phyloP scores from a whole-genome alignment of 2,797 vertebrate species.

The Telmatherina bonti region DNA sequence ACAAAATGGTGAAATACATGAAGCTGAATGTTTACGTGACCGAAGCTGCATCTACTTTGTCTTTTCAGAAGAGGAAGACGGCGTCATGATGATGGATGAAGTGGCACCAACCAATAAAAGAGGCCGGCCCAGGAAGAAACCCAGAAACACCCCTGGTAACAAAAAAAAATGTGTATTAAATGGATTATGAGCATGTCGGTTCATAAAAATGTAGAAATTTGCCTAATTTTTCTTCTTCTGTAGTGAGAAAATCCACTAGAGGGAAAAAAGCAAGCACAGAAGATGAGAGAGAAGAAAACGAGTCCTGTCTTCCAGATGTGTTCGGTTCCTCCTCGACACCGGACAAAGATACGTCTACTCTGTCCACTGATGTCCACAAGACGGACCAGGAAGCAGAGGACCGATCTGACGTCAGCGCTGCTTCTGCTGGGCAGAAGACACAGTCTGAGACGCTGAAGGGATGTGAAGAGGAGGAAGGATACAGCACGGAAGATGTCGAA shows the following conservation, averaged over 20 bases:
- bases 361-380: neutral
- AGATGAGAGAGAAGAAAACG: neutral
- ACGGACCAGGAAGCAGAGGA: neutral
- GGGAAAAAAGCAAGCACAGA: slow-evolving; percentile 4
- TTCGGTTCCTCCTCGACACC: neutral
- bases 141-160: slow-evolving; percentile 76
- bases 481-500: neutral
- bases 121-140: slow-evolving; percentile 58
- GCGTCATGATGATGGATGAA: slow-evolving; percentile 85
- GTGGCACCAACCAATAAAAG: slow-evolving; percentile 15
- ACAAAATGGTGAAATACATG: too few relatives aligned
- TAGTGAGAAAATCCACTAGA: slow-evolving; percentile 66
- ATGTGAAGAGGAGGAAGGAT: slow-evolving; percentile 1
- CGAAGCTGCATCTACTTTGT: neutral
- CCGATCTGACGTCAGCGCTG: neutral
- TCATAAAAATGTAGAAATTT: slow-evolving; percentile 1
- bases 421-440: neutral
- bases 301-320: neutral
- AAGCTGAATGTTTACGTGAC: too few relatives aligned
- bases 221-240: neutral
- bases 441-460: neutral
- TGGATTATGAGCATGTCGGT: slow-evolving; percentile 71
- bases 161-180: slow-evolving; percentile 77
- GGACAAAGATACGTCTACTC: neutral
- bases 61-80: slow-evolving; percentile 62